Base-by-base conservation (phyloP, 1,140 invertebrate species). In the Drosophila mayri region DNA sequence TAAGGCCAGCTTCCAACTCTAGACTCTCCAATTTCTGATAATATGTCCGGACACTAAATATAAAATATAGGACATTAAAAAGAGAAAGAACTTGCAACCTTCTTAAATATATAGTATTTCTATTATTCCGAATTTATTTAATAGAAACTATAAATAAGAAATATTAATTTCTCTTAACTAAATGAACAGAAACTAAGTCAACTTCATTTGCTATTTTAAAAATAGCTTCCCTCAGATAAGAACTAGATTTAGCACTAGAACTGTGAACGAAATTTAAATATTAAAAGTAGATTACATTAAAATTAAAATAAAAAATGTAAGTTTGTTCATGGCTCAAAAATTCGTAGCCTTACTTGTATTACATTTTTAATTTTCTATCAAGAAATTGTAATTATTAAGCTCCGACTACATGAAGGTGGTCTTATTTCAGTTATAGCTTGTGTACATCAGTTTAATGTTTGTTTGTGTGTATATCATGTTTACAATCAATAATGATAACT, bases 401-500 rank as follows among this genome's bases (percentile, higher is more conserved):
- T 18, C 28, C 3, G 47, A 32, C 6, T 18, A 4, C 18, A 14
- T 35, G 6, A 12, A 35, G 11, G 28, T 35, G 32, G 8, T 22
- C 7, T 37, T 54, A 37, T 22, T 12, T 16, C 16, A 7, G 8
- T 14, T 35, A 10, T 16, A 37, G 18, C 4, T 28, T n/a, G 4
- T 4, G 16, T 28, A 41, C 25, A 61, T 64, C 18, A 30, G 4
- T 32, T 32, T 22, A 11, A 41, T 38, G 35, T 1, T n/a, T 22
- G 35, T 2, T 22, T 22, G 7, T n/a, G 12, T 35, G 2, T 3
- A 59, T 22, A 16, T 32, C 30, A 5, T 25, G 8, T 11, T 22
- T 41, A 38, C 35, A 40, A 58, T 70, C 20, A 47, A 70, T 59
- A 41, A 25, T 37, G 28, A 16, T 2, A 28, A 12, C 11, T 43